Base-by-base conservation (phyloP, 2,888 invertebrate species). In the Hartigia nigra region DNA sequence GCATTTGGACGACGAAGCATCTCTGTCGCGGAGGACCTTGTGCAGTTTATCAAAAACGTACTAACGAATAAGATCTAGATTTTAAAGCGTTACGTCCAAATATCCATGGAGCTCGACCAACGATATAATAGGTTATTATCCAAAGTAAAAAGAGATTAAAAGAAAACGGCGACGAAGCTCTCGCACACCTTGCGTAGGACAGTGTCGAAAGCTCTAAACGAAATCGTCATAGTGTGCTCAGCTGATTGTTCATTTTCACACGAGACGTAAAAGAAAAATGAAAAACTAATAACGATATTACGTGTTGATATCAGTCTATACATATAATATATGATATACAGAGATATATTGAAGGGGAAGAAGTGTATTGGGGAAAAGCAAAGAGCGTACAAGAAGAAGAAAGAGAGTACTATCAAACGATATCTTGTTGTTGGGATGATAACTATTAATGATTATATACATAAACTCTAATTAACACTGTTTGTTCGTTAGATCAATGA, bases 391-490 rank as follows among this genome's bases (percentile, higher is more conserved):
- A 80, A 70, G 82, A 81, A 79, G 80, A 81, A 81, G 78, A 87
- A 87, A 77, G 81, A 79, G 82, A 84, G 84, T 84, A 84, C 82
- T 87, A 87, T 86, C 84, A 88, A 83, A 87, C 83, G 83, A 87
- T 88, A 85, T 84, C 85, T 86, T 89, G 88, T 90, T 90, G 90
- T 90, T 89, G 88, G 87, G 84, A 88, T 89, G 84, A 55, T 55
- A 55, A 89, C 89, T 89, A 89, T 85, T 86, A 84, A 85, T 87
- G 86, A 87, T 87, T 85, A 87, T 85, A 87, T 86, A 86, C 86
- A 89, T 88, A 88, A 88, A 90, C 88, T 89, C 87, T 88, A 89
- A 89, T 86, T 86, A 87, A 87, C 84, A 88, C 87, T 90, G 88
- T 90, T 90, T 87, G 87, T 88, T 90, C 89, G 88, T 88, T 89